Conservation (phyloP, 2,113 vertebrate species). For the Lycocorax pyrrhopterus region DNA sequence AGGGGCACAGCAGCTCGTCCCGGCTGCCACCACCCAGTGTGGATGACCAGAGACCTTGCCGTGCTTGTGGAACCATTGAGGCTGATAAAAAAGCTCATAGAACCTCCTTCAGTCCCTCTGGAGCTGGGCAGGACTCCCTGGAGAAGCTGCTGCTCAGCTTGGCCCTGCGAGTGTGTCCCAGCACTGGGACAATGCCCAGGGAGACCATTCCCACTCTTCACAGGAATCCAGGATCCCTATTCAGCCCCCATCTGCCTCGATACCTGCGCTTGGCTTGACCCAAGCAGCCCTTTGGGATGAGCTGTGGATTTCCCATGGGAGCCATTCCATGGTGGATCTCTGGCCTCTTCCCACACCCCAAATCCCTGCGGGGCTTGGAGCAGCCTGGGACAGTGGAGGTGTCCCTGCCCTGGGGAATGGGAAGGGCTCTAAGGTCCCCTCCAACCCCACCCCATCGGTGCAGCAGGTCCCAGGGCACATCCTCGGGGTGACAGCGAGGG, state of each 20-base stretch:
- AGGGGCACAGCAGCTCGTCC: accelerated
- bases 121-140: not conserved
- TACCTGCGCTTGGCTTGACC: not conserved
- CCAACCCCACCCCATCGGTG: not conserved
- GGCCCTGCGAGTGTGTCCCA: accelerated
- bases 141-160: not conserved
- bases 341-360: not conserved
- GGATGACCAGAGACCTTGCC: accelerated
- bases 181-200: not conserved
- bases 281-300: not conserved
- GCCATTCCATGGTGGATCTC: not conserved
- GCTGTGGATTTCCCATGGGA: accelerated
- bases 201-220: not conserved
- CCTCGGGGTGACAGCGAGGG: accelerated
- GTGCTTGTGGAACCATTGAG: accelerated
- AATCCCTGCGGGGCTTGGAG: accelerated
- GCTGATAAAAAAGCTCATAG: too few relatives aligned
- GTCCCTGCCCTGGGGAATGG: not conserved
- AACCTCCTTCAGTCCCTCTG: accelerated
- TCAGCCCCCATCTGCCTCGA: not conserved
- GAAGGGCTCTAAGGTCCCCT: too few relatives aligned
- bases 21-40: accelerated
- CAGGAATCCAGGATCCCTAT: accelerated
- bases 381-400: accelerated
- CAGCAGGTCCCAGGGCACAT: accelerated